Evolutionary conservation across 2,888 invertebrate genomes (phyloP).

Genomic region (Strigamia transsilvanica): DNA sequence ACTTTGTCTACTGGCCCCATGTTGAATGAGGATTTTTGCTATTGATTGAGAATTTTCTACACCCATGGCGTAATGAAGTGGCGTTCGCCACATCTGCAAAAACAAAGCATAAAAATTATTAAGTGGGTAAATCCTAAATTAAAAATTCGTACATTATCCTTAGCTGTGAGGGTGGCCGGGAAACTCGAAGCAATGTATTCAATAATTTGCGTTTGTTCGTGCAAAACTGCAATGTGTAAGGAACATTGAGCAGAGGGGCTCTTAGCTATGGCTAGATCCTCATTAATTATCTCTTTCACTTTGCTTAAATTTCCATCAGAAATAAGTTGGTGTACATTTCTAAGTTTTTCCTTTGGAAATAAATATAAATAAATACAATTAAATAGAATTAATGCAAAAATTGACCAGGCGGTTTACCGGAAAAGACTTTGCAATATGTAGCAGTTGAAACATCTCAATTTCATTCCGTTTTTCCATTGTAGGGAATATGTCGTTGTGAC

Average conservation of each 20-base stretch:
- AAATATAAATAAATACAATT: neutral
- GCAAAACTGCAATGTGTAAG: slow-evolving; percentile 85
- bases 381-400: slow-evolving; percentile 54
- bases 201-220: slow-evolving; percentile 82
- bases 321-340: slow-evolving; percentile 78
- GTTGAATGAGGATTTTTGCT: slow-evolving; percentile 80
- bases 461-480: slow-evolving; percentile 75
- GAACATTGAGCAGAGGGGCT: slow-evolving; percentile 77
- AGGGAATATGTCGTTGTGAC: slow-evolving; percentile 74
- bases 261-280: slow-evolving; percentile 72
- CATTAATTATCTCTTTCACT: slow-evolving; percentile 62
- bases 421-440: slow-evolving; percentile 77
- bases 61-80: slow-evolving; percentile 91
- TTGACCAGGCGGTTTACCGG: slow-evolving; percentile 69
- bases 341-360: slow-evolving; percentile 74
- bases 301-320: slow-evolving; percentile 71
- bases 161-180: slow-evolving; percentile 77
- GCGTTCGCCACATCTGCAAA: slow-evolving; percentile 82
- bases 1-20: slow-evolving; percentile 81
- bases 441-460: slow-evolving; percentile 73
- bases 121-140: neutral
- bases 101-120: slow-evolving; percentile 12
- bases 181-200: slow-evolving; percentile 77
- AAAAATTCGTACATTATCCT: slow-evolving; percentile 80
- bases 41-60: slow-evolving; percentile 82